These are phyloP conservation scores for Gisinianus flammeolus DNA, from an alignment of 2,888 invertebrate genomes.

Conservation along the genomic window DNA sequence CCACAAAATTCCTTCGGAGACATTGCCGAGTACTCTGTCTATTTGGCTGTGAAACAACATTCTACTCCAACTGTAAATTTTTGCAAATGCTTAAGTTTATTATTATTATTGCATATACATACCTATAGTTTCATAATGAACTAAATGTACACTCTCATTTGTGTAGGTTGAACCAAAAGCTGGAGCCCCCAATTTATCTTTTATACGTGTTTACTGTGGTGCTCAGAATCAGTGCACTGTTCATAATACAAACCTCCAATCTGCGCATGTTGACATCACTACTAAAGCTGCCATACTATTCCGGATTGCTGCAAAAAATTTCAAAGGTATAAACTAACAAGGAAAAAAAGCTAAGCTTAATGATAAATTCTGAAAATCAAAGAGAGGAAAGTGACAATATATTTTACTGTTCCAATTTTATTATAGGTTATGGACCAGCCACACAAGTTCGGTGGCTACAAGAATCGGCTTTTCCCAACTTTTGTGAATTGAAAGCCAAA, in stretches of 20 bases:
- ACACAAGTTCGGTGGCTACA: slow-evolving; percentile 99
- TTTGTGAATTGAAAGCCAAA: slow-evolving; percentile 43
- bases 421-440: slow-evolving; percentile 94
- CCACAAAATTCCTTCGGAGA: slow-evolving; percentile 90
- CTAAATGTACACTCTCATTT: no score
- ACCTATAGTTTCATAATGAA: no score
- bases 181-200: slow-evolving; percentile 75
- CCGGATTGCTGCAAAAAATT: slow-evolving; percentile 96
- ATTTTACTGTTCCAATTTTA: no score
- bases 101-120: neutral
- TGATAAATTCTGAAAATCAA: no score
- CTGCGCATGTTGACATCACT: slow-evolving; percentile 94
- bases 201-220: slow-evolving; percentile 95
- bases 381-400: no score
- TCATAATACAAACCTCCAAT: slow-evolving; percentile 79
- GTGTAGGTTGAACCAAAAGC: slow-evolving; percentile 44
- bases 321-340: slow-evolving; percentile 74
- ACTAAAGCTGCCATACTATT: slow-evolving; percentile 96
- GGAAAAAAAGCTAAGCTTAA: no score
- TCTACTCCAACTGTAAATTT: slow-evolving; percentile 18
- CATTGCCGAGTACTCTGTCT: slow-evolving; percentile 95
- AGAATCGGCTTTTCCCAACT: slow-evolving; percentile 63
- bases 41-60: slow-evolving; percentile 76
- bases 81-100: neutral
- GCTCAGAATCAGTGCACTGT: slow-evolving; percentile 91